phyloP scores from a whole-genome alignment of 2,113 vertebrate species.

The Ictalurus punctatus region DNA sequence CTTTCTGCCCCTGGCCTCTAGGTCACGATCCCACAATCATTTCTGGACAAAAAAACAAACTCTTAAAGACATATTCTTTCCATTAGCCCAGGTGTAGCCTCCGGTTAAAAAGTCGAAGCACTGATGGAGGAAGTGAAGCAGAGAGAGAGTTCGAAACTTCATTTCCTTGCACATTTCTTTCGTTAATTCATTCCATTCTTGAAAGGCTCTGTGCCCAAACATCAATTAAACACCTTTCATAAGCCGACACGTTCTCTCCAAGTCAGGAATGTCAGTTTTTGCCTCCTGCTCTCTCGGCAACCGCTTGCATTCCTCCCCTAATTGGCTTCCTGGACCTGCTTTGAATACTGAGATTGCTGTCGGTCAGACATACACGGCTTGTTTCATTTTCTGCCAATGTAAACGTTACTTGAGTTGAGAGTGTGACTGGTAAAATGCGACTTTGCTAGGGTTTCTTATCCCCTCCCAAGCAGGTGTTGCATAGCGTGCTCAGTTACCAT shows the following conservation, averaged over 20 bases:
- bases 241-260: conserved; percentile 73
- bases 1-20: conserved; percentile 11
- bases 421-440: conserved; percentile 65
- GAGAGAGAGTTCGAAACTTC: conserved; percentile 58
- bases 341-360: conserved; percentile 84
- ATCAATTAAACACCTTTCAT: conserved; percentile 81
- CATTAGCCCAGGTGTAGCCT: conserved; percentile 73
- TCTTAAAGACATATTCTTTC: conserved; percentile 38
- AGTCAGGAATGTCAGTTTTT: conserved; percentile 81
- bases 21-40: conserved; percentile 8
- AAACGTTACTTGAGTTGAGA: conserved; percentile 83
- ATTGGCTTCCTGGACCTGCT: conserved; percentile 93
- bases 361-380: conserved; percentile 85
- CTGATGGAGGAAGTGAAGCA: conserved; percentile 42
- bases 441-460: conserved; percentile 59
- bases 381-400: conserved; percentile 88
- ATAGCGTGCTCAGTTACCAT: conserved; percentile 58
- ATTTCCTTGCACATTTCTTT: conserved; percentile 72
- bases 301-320: conserved; percentile 83
- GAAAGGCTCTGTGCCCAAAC: conserved; percentile 74
- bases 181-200: conserved; percentile 57
- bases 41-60: conserved; percentile 9
- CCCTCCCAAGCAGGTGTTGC: conserved; percentile 70
- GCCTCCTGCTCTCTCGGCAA: conserved; percentile 75
- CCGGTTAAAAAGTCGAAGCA: conserved; percentile 63